These are phyloP conservation scores for Epizoanthus ramosus DNA, from an alignment of 92 coral and sea anemone species.

Conservation along the genomic window DNA sequence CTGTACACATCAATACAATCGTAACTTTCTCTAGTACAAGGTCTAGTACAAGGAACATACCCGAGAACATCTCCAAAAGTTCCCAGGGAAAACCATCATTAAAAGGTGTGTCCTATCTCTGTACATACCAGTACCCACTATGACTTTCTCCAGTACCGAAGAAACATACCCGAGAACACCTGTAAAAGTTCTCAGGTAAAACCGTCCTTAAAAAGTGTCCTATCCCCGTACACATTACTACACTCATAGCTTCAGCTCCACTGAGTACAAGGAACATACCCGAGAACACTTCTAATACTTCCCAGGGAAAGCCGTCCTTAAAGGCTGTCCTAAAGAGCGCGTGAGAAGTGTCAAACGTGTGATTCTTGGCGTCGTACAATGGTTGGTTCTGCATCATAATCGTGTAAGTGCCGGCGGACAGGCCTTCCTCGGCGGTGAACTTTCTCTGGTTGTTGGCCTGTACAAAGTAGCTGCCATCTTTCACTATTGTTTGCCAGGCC, in stretches of 20 bases:
- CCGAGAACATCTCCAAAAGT: too few species aligned
- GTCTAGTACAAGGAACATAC: too few species aligned
- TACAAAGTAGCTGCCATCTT: slow-evolving; percentile 51
- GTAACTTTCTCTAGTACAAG: too few species aligned
- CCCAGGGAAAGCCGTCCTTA: slow-evolving; percentile 55
- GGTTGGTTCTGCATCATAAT: slow-evolving; percentile 69
- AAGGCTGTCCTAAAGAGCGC: slow-evolving; percentile 24
- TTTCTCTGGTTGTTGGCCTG: slow-evolving; percentile 62
- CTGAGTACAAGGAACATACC: too few species aligned
- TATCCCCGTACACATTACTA: too few species aligned
- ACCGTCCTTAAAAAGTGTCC: too few species aligned
- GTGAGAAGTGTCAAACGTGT: slow-evolving; percentile 71
- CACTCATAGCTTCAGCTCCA: too few species aligned
- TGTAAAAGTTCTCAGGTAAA: too few species aligned
- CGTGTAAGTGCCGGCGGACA: slow-evolving; percentile 64
- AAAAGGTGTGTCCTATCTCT: background rate
- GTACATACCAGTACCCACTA: too few species aligned
- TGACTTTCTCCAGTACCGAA: background rate
- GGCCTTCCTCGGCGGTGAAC: slow-evolving; percentile 44
- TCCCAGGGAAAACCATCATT: too few species aligned
- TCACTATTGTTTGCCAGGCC: slow-evolving; percentile 72
- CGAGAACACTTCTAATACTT: slow-evolving; percentile 69
- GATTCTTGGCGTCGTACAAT: slow-evolving; percentile 61
- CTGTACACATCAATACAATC: too few species aligned
- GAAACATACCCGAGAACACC: slow-evolving; percentile 59